phyloP scores from a whole-genome alignment of 2,797 vertebrate species.

The Paratrypauchen microcephalus region DNA sequence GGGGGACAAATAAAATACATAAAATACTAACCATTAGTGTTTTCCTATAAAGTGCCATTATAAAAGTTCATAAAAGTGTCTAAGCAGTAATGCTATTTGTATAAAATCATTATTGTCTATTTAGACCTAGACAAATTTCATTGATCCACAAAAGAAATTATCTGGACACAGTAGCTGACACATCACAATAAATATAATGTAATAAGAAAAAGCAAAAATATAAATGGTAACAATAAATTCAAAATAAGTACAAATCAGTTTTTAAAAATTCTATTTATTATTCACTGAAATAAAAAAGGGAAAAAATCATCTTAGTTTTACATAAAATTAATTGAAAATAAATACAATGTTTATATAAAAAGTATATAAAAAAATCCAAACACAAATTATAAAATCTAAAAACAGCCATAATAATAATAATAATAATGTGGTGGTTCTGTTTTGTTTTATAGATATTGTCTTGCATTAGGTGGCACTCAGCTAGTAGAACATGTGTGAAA shows the following conservation, averaged over 20 bases:
- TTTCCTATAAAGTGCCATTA: background rate
- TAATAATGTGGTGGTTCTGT: background rate
- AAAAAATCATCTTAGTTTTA: background rate
- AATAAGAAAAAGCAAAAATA: too few relatives aligned
- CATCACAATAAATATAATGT: too few relatives aligned
- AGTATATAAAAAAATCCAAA: background rate
- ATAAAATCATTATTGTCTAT: background rate
- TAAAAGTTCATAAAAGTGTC: background rate
- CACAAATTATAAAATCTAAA: background rate
- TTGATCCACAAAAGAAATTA: too few relatives aligned
- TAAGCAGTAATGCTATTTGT: background rate
- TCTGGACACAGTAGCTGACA: too few relatives aligned
- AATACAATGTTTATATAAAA: background rate
- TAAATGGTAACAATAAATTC: too few relatives aligned
- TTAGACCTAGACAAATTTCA: background rate
- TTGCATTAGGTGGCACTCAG: constrained; percentile 9
- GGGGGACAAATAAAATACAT: background rate
- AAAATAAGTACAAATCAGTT: too few relatives aligned
- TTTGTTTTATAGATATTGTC: background rate
- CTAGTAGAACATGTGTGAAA: constrained; percentile 12
- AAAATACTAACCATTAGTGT: background rate
- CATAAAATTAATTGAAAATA: background rate
- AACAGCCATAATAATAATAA: background rate
- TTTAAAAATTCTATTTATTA: too few relatives aligned
- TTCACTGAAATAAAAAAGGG: background rate